These are phyloP conservation scores for Streblospio benedicti DNA, from an alignment of 1,140 invertebrate genomes.

Conservation along the genomic window DNA sequence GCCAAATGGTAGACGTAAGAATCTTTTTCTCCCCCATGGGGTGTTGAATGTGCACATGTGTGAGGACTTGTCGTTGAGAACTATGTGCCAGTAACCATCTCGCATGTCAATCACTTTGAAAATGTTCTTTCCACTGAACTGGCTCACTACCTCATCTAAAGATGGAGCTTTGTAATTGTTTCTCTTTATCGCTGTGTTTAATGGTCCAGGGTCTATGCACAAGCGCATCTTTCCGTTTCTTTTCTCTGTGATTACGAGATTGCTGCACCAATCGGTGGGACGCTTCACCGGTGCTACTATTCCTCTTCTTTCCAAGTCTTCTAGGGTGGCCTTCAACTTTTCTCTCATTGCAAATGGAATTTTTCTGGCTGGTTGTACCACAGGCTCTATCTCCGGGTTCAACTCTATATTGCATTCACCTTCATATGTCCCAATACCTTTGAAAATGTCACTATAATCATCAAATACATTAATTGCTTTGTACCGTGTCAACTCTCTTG, in stretches of 20 bases:
- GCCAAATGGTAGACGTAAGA: slow-evolving; percentile 4
- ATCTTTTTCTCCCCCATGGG: slow-evolving; percentile 4
- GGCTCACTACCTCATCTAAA: slow-evolving; percentile 1
- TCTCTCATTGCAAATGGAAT: neutral
- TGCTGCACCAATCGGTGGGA: neutral
- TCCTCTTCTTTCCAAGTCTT: neutral
- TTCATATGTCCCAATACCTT: slow-evolving; percentile 2
- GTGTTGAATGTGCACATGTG: slow-evolving; percentile 12
- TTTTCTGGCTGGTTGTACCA: neutral
- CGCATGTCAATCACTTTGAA: slow-evolving; percentile 11
- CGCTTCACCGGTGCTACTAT: neutral
- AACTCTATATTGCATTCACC: slow-evolving; percentile 7
- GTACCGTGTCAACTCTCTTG: neutral
- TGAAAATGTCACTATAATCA: no score
- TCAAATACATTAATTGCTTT: no score
- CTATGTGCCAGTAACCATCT: slow-evolving; percentile 9
- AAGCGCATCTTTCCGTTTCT: neutral
- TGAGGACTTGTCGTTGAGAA: slow-evolving; percentile 1
- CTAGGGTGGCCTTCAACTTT: neutral
- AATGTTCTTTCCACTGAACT: slow-evolving; percentile 5
- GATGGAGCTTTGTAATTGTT: neutral
- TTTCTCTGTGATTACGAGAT: neutral
- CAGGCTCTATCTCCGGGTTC: slow-evolving; percentile 5
- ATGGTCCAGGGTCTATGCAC: slow-evolving; percentile 1
- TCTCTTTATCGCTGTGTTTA: slow-evolving; percentile 8